Evolutionary conservation across 37 sponge, comb jelly and placozoan genomes (phyloP).

Genomic region (Oopsacas minuta): DNA sequence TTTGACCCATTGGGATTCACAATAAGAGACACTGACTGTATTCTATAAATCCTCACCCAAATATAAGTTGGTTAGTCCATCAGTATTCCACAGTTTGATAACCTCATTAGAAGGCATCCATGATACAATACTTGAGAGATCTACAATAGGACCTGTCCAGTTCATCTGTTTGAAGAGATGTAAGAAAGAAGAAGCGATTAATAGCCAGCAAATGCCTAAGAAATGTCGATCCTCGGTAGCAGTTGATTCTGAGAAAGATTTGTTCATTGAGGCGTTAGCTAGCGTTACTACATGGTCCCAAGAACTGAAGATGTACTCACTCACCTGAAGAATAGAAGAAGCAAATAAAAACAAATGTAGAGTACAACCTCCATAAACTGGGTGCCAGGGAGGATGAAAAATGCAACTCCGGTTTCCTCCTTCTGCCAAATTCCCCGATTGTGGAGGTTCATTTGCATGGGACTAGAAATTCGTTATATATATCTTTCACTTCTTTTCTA

Average conservation of each 20-base stretch:
- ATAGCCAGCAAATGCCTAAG: not conserved
- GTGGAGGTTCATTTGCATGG: no score
- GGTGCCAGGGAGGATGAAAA: no score
- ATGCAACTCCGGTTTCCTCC: no score
- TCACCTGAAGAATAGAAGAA: not conserved
- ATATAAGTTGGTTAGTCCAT: not conserved
- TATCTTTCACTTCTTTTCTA: no score
- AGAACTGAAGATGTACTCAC: constrained; percentile 8
- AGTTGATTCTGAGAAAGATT: not conserved
- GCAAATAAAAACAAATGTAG: no score
- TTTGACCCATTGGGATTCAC: no score
- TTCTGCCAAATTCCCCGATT: no score
- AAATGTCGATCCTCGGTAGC: not conserved
- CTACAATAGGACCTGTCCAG: not conserved
- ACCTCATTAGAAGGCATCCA: constrained; percentile 15
- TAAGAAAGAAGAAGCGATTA: not conserved
- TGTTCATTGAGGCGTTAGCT: not conserved
- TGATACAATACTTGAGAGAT: not conserved
- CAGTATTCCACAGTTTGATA: not conserved
- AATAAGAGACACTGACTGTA: no score
- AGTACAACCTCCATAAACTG: no score
- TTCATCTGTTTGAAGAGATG: constrained; percentile 2
- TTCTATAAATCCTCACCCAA: no score
- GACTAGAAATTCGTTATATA: no score
- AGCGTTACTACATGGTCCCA: constrained; percentile 16